These are phyloP conservation scores for Formica selysi DNA, from an alignment of 1,140 invertebrate species.

Conservation along the genomic window DNA sequence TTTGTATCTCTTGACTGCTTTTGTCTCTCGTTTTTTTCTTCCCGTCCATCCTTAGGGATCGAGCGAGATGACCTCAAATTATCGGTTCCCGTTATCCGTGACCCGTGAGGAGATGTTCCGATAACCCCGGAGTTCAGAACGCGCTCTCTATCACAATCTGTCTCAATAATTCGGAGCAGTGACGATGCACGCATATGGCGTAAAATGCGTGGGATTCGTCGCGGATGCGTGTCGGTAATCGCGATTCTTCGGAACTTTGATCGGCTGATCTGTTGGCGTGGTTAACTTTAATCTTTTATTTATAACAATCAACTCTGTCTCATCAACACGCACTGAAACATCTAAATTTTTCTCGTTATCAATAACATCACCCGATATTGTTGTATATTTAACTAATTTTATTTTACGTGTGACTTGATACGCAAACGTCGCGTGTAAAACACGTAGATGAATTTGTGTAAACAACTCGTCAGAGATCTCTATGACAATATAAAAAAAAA, in stretches of 20 bases:
- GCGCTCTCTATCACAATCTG: constrained; percentile 82
- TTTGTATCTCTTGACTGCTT: constrained; percentile 47
- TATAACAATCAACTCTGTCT: background rate
- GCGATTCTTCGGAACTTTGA: background rate
- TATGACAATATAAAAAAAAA: constrained; percentile 5
- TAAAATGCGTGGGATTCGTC: constrained; percentile 4
- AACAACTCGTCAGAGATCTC: constrained; percentile 13
- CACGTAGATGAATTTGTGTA: constrained; percentile 10
- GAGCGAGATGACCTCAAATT: constrained; percentile 55
- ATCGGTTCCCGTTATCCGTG: constrained; percentile 73
- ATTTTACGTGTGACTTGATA: background rate
- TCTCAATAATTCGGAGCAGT: constrained; percentile 74
- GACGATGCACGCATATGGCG: constrained; percentile 9
- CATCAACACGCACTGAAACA: background rate
- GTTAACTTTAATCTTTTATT: background rate
- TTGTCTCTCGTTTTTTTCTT: constrained; percentile 18
- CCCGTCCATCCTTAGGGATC: constrained; percentile 4
- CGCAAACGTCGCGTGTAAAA: constrained; percentile 25
- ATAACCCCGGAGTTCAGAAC: constrained; percentile 80
- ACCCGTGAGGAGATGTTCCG: constrained; percentile 64
- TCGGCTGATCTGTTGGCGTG: background rate
- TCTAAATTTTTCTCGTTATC: background rate
- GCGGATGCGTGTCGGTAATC: background rate
- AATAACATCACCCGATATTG: background rate
- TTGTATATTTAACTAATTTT: constrained; percentile 13